Base-by-base conservation (phyloP, 2,797 vertebrate species). In the Channallabes apus region DNA sequence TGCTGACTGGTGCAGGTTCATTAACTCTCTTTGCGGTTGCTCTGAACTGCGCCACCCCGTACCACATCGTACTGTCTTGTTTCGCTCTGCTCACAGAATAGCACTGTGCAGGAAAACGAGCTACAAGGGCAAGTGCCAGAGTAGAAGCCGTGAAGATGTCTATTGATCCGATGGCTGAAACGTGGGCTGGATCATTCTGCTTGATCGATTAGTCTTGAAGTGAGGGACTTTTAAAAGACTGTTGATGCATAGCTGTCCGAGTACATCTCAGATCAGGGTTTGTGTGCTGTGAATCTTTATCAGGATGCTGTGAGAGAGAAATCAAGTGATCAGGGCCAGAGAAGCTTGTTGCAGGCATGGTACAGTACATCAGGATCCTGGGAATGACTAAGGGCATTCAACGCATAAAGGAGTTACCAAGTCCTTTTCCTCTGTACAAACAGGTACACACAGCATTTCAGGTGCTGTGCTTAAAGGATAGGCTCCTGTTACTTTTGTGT, bases 1-100 rank as follows among this genome's bases (percentile, higher is more conserved):
- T 95, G 94, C 94, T 93, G 94, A 95, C 93, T 93, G 93, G 91
- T 92, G 93, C 93, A 91, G 94, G 92, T 95, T 96, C 95, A 95
- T 95, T 95, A 95, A 95, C 94, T 94, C 93, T 90, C 92, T 87
- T 90, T 90, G 92, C 91, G 90, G 93, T 85, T 54, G 17, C 79
- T 91, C 86, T 87, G 84, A 77, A 87, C 87, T 88, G 82, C 32
- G n/a, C 83, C 41, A 62, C 75, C 84, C 85, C 77, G 82, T 83
- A 81, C 83, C 79, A 84, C 88, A 90, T 86, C 84, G 89, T 91
- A 87, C 86, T 87, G 89, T 90, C 71, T 64, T 24, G 38, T 77
- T 79, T 84, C n/a, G 24, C 71, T 87, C 84, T 89, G 83, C 68
- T 88, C 88, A 76, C 82, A 6, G 46, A 67, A 84, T n/a, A 88